Evolutionary conservation across 1,140 invertebrate species (phyloP), one percentile per base, ranked within the genome.

Genomic region (Nymphalis io): DNA sequence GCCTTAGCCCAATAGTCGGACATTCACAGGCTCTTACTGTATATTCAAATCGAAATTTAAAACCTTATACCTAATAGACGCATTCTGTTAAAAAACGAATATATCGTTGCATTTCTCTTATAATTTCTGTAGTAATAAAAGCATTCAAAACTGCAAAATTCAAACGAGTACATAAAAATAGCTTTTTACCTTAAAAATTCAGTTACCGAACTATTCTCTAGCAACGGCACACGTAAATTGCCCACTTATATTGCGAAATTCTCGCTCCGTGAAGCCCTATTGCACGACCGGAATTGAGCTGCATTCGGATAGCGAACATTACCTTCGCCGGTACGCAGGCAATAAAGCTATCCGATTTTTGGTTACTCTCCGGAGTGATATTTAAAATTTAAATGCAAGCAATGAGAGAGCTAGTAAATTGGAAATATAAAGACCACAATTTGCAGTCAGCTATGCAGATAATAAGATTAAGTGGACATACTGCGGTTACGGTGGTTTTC

Each of bases 181-280:
- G 27, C 40, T 48, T 70, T 70, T 60, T 42, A 39, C 63, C 15
- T 62, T 48, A 72, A 72, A 72, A 72, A 67, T 67, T 61, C 44
- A 67, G 70, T 67, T 66, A 67, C 64, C 48, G 64, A 62, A 72
- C 70, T 67, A 63, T 67, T 72, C 64, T 62, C 40, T 58, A 58
- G 63, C 51, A 72, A 60, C 67, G 40, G 64, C 51, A 72, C 64
- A 66, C 70, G 70, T 72, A 72, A 67, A 72, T 72, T 72, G 70
- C 64, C 70, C 70, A 72, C 64, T 72, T 67, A 72, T 72, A 72
- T 67, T 72, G 60, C 64, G 70, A 72, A 72, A 72, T 72, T 72
- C 64, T 67, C 64, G 70, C 70, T 72, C 46, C 59, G 70, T 62
- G 59, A 62, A 66, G 60, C 64, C 53, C 64, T 72, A 72, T 57